Evolutionary conservation across 2,113 vertebrate genomes (phyloP).

Genomic region (Vulpes vulpes): DNA sequence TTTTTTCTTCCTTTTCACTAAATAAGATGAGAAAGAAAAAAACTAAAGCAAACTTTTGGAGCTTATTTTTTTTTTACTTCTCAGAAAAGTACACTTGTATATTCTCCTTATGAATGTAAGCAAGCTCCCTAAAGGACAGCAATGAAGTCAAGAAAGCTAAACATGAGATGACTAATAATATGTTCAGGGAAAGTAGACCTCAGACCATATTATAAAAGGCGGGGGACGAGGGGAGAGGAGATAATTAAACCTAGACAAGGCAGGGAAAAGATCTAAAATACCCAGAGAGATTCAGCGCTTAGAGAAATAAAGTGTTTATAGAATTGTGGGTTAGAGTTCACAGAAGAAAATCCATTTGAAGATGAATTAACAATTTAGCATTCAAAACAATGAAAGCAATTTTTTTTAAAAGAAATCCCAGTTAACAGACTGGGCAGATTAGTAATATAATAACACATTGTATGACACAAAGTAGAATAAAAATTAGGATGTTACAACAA

Average conservation of each 20-base stretch:
- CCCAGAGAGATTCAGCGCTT: slow-evolving; percentile 5
- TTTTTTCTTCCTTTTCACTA: slow-evolving; percentile 11
- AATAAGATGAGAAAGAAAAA: slow-evolving; percentile 54
- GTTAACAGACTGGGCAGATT: background rate
- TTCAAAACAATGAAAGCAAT: background rate
- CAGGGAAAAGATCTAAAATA: slow-evolving; percentile 28
- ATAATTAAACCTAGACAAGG: background rate
- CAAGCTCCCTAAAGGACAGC: background rate
- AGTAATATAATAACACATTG: slow-evolving; percentile 1
- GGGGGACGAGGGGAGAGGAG: background rate
- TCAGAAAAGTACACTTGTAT: background rate
- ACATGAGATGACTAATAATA: background rate
- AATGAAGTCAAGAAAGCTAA: background rate
- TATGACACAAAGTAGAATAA: slow-evolving; percentile 26
- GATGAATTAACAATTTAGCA: background rate
- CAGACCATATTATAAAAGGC: background rate
- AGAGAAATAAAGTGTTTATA: background rate
- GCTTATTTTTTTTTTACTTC: slow-evolving; percentile 27
- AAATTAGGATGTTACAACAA: slow-evolving; percentile 12
- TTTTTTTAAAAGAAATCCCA: background rate
- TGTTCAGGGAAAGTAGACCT: background rate
- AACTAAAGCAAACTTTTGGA: slow-evolving; percentile 25
- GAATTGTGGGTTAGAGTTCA: slow-evolving; percentile 25
- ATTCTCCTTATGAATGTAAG: background rate
- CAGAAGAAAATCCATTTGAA: slow-evolving; percentile 54